phyloP scores from a whole-genome alignment of 2,113 vertebrate species.

The Vicugna pacos region DNA sequence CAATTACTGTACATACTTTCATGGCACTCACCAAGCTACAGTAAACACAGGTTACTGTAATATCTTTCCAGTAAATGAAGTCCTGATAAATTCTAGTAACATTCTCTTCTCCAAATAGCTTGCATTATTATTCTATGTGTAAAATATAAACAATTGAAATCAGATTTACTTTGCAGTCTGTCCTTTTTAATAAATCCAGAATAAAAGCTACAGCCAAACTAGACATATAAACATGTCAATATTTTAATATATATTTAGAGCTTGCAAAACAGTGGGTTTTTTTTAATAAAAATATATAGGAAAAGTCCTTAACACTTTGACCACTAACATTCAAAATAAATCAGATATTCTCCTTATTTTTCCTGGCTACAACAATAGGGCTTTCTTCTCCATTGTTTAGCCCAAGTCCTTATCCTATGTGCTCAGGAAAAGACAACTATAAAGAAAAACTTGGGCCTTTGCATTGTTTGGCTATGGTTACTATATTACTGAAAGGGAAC shows the following conservation, averaged over 20 bases:
- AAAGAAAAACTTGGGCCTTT: not conserved
- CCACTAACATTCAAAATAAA: not conserved
- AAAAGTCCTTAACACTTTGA: not conserved
- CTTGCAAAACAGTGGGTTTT: not conserved
- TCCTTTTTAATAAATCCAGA: not conserved
- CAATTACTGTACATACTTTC: not conserved
- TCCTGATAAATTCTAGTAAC: slow-evolving; percentile 19
- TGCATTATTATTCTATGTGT: not conserved
- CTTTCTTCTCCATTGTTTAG: not conserved
- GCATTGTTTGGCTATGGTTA: not conserved
- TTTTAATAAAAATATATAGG: not conserved
- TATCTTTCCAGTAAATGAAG: slow-evolving; percentile 24
- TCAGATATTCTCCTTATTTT: not conserved
- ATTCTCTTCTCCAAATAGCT: not conserved
- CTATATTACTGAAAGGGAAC: not conserved
- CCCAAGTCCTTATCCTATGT: not conserved
- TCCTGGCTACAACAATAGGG: not conserved
- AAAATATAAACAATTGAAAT: not conserved
- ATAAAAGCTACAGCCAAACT: not conserved
- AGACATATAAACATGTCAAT: not conserved
- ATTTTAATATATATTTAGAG: not conserved
- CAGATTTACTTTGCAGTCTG: not conserved
- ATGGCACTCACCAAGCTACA: not conserved
- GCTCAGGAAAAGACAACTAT: not conserved
- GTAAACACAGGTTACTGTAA: not conserved